Evolutionary conservation across 2,113 vertebrate species (phyloP), one percentile per base, ranked within the genome.

Genomic region (Hippocampus comes): DNA sequence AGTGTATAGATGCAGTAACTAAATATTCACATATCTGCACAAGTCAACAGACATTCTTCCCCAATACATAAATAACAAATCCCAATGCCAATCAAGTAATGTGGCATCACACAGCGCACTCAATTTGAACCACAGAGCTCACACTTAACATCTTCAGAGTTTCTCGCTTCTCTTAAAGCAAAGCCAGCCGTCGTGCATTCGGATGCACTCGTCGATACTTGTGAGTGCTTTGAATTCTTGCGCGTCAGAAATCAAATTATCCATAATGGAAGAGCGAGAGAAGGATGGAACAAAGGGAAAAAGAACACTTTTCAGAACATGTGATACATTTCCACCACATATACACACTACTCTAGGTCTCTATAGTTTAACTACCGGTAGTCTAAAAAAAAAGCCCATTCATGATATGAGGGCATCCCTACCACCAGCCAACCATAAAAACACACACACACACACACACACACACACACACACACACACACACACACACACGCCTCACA

Each of bases 261-360:
- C 49, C 64, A 12, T 64, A 67, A 41, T 68, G 49, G 21, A 74
- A 68, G 27, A 51, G 38, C 34, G 71, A 23, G 30, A 68, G 69
- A 42, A 49, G 20, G 65, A 25, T 21, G 27, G 20, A 41, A 17
- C 57, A 15, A 34, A 61, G 49, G 69, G 55, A 49, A 34, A 55
- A 66, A 56, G n/a, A 48, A 48, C 59, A 18, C 59, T 56, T 56
- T 56, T 23, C 53, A 11, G 34, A 21, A 41, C 34, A 20, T 61
- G 25, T 46, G 38, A 23, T 25, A 42, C 23, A 18, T 67, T 17
- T 55, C 27, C 49, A 34, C 18, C 27, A n/a, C 23, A 23, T 30
- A 67, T 7, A 23, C n/a, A 25, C 41, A 65, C 63, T 7, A 23
- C 20, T 43, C 63, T 0, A 15, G 18, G 12, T 46, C 23, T 11